Evolutionary conservation across 2,888 invertebrate species (phyloP).

Genomic region (Agrotis segetum): DNA sequence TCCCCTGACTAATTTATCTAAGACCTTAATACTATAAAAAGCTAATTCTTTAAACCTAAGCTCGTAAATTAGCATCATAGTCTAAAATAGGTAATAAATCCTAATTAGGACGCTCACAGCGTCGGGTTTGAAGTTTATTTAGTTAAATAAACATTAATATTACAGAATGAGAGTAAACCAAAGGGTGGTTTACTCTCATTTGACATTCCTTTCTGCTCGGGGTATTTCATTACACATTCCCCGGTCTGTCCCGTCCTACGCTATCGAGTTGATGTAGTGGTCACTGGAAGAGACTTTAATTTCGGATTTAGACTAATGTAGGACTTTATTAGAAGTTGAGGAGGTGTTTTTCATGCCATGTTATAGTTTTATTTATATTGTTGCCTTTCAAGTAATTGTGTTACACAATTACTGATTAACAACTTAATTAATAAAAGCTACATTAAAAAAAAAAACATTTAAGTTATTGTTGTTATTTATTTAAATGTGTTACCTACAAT

Average conservation of each 20-base stretch:
- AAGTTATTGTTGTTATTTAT: too few relatives aligned
- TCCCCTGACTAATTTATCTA: not conserved
- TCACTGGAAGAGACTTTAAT: slow-evolving; percentile 38
- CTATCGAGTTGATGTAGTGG: slow-evolving; percentile 39
- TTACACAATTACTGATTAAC: too few relatives aligned
- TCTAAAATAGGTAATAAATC: slow-evolving; percentile 46
- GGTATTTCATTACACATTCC: slow-evolving; percentile 78
- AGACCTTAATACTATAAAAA: not conserved
- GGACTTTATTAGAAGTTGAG: too few relatives aligned
- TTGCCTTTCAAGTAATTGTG: too few relatives aligned
- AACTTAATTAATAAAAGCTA: too few relatives aligned
- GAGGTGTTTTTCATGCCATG: too few relatives aligned
- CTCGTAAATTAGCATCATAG: slow-evolving; percentile 44
- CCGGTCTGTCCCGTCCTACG: slow-evolving; percentile 56
- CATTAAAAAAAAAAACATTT: too few relatives aligned
- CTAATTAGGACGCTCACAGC: slow-evolving; percentile 39
- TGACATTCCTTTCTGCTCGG: slow-evolving; percentile 75
- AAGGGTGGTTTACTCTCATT: slow-evolving; percentile 71
- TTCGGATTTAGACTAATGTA: not conserved
- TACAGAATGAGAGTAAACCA: slow-evolving; percentile 60
- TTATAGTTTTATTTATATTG: too few relatives aligned
- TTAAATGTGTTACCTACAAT: too few relatives aligned
- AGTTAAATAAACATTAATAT: slow-evolving; percentile 75
- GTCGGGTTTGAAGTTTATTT: slow-evolving; percentile 65
- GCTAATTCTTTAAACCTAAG: slow-evolving; percentile 2